Conservation (phyloP, 2,888 invertebrate genomes). For the Shargacucullia verbasci region DNA sequence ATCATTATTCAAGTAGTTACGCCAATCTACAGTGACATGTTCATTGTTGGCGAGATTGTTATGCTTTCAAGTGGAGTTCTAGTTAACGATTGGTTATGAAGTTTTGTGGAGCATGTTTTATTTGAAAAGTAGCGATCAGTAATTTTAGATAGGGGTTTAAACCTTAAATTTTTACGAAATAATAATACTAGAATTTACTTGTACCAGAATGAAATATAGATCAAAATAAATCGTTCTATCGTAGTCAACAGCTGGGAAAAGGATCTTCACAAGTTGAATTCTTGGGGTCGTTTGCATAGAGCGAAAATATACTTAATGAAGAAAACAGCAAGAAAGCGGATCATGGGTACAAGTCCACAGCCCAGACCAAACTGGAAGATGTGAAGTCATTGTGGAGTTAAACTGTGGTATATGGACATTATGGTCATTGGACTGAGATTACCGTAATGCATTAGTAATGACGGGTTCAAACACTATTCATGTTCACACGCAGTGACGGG, state of each 20-base stretch:
- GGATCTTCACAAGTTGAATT: too few relatives aligned
- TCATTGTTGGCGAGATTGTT: constrained; percentile 70
- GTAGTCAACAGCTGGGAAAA: too few relatives aligned
- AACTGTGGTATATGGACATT: constrained; percentile 1
- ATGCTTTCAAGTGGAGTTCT: constrained; percentile 28
- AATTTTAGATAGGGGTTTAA: constrained; percentile 17
- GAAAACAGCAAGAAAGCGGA: too few relatives aligned
- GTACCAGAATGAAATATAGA: too few relatives aligned
- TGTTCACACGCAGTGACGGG: constrained; percentile 14
- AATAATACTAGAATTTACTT: too few relatives aligned
- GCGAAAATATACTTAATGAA: too few relatives aligned
- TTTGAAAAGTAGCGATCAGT: constrained; percentile 8
- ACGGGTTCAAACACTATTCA: constrained; percentile 14
- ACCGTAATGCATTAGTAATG: constrained; percentile 31
- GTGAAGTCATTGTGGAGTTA: constrained; percentile 1
- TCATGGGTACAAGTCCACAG: too few relatives aligned
- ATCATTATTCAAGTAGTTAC: constrained; percentile 83
- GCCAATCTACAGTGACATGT: constrained; percentile 79
- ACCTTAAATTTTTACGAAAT: too few relatives aligned
- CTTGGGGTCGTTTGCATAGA: too few relatives aligned
- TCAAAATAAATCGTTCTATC: too few relatives aligned
- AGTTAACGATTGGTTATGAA: constrained; percentile 40
- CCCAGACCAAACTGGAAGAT: too few relatives aligned
- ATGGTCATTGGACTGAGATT: constrained; percentile 19
- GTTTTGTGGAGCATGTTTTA: constrained; percentile 29